phyloP scores from a whole-genome alignment of 2,113 vertebrate genomes.

The Chaetodon auriga region DNA sequence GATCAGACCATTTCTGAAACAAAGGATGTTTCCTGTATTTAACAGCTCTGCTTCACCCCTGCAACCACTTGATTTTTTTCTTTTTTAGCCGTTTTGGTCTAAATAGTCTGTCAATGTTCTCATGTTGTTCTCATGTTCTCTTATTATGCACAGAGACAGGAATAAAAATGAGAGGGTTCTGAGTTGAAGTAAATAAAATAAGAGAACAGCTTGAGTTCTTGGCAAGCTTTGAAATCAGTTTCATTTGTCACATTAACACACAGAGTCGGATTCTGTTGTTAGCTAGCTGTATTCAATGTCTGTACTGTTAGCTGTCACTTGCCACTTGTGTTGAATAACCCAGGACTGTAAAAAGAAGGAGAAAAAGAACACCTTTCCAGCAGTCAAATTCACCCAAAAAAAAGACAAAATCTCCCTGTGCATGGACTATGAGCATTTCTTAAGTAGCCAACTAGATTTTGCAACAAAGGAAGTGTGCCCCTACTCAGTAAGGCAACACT shows the following conservation, averaged over 20 bases:
- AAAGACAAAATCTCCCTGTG: not conserved
- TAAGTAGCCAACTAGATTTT: not conserved
- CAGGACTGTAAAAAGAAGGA: not conserved
- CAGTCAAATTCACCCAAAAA: not conserved
- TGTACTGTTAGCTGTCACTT: constrained; percentile 6
- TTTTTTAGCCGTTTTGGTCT: not conserved
- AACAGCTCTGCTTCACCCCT: not conserved
- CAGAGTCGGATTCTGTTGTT: not conserved
- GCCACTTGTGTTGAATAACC: not conserved
- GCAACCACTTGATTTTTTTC: not conserved
- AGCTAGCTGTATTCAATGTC: not conserved
- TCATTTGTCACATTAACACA: not conserved
- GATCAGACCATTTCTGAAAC: too few relatives aligned
- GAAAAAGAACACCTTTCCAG: not conserved
- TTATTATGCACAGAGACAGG: not conserved
- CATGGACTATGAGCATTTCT: too few relatives aligned
- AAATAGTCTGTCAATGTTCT: not conserved
- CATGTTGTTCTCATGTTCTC: not conserved
- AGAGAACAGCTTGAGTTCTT: constrained; percentile 5
- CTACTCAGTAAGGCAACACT: too few relatives aligned
- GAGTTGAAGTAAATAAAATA: not conserved
- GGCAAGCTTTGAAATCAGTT: constrained; percentile 15
- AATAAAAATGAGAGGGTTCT: not conserved
- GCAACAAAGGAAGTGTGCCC: too few relatives aligned
- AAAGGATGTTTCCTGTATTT: too few relatives aligned